These are phyloP conservation scores for Xanthia icteritia DNA, from an alignment of 2,888 invertebrate species.

Conservation along the genomic window DNA sequence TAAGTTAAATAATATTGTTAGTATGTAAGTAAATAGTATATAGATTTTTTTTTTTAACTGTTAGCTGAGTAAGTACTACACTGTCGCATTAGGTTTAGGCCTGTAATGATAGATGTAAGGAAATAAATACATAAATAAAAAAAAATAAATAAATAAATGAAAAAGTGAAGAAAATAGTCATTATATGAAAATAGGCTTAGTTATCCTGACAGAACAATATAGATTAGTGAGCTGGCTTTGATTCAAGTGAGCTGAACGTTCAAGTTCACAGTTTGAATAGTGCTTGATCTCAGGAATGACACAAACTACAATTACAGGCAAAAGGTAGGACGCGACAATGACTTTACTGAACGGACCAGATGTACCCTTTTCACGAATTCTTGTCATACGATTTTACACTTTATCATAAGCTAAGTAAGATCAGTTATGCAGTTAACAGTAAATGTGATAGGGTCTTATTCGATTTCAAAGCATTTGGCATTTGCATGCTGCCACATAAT, in stretches of 20 bases:
- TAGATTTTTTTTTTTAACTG: too few species aligned
- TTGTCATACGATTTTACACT: neutral
- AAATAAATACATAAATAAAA: too few species aligned
- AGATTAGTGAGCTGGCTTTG: too few species aligned
- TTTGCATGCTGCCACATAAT: neutral
- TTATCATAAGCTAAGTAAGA: neutral
- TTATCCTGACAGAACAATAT: too few species aligned
- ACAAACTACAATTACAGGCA: neutral
- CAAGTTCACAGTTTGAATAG: neutral
- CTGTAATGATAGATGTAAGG: too few species aligned
- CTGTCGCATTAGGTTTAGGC: too few species aligned
- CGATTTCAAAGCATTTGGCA: neutral
- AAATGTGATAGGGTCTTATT: neutral
- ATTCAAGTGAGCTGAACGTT: neutral
- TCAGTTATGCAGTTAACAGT: neutral
- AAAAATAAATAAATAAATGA: too few species aligned
- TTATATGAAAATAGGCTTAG: neutral
- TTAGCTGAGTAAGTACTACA: too few species aligned
- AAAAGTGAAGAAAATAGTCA: neutral
- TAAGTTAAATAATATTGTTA: too few species aligned
- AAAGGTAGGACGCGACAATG: neutral
- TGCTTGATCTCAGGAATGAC: neutral
- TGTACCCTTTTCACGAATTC: neutral
- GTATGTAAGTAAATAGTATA: too few species aligned
- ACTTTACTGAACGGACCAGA: neutral